Conservation (phyloP, 2,888 invertebrate genomes). For the Lamellibrachia columna region DNA sequence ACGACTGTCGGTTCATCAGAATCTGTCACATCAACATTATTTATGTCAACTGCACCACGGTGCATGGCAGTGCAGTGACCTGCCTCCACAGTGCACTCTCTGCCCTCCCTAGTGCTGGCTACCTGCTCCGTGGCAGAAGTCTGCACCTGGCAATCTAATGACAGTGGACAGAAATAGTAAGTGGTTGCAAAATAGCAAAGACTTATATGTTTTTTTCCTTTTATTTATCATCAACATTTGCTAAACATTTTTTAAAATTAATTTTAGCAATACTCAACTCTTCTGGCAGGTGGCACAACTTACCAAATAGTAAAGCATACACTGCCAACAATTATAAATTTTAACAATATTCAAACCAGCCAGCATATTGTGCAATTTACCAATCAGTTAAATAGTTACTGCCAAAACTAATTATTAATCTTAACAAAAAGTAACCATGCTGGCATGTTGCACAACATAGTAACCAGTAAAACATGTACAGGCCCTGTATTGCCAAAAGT, state of each 20-base stretch:
- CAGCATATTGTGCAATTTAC: too few species aligned
- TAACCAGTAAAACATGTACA: background rate
- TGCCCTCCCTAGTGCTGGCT: background rate
- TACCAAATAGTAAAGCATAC: too few species aligned
- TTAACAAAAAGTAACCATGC: background rate
- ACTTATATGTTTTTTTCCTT: background rate
- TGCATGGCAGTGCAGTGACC: background rate
- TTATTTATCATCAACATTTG: background rate
- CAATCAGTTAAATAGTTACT: background rate
- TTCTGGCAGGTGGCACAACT: too few species aligned
- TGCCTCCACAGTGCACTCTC: background rate
- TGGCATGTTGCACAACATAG: background rate
- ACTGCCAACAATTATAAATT: too few species aligned
- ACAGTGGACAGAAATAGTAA: background rate
- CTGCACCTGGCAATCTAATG: background rate
- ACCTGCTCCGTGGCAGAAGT: background rate
- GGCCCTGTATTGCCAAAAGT: background rate
- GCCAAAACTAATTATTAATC: background rate
- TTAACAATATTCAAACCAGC: too few species aligned
- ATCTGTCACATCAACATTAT: constrained; percentile 4
- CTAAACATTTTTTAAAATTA: too few species aligned
- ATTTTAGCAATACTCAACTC: too few species aligned
- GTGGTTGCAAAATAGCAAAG: background rate
- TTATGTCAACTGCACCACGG: background rate
- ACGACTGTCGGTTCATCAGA: background rate